Conservation (phyloP, 2,888 invertebrate genomes). For the Agrochola macilenta region DNA sequence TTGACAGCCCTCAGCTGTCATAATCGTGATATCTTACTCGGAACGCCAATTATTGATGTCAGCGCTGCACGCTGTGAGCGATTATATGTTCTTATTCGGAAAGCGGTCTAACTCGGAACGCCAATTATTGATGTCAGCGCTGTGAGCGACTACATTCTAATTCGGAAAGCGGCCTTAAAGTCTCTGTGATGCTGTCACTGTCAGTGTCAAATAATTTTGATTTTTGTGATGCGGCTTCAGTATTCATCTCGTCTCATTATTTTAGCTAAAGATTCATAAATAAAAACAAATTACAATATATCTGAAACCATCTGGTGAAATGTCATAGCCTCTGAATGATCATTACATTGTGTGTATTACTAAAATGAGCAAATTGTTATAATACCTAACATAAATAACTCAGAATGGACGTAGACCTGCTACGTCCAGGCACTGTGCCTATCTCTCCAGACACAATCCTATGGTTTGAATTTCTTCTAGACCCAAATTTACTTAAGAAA, state of each 20-base stretch:
- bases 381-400: not conserved
- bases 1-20: too few species aligned
- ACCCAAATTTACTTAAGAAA: slow-evolving; percentile 94
- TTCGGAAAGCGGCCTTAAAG: too few species aligned
- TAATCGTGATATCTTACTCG: too few species aligned
- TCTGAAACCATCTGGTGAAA: not conserved
- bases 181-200: not conserved
- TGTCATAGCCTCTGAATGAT: not conserved
- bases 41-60: too few species aligned
- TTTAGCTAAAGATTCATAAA: not conserved
- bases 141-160: too few species aligned
- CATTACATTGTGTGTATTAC: not conserved
- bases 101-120: too few species aligned
- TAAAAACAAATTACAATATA: slow-evolving; percentile 16
- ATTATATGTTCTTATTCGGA: too few species aligned
- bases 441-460: slow-evolving; percentile 95
- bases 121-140: too few species aligned
- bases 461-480: slow-evolving; percentile 98
- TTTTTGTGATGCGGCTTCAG: not conserved
- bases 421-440: slow-evolving; percentile 95
- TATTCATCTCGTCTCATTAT: not conserved
- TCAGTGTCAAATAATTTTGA: not conserved
- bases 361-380: slow-evolving; percentile 30
- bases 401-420: slow-evolving; percentile 94
- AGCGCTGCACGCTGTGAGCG: too few species aligned